Evolutionary conservation across 1,140 invertebrate species (phyloP), one percentile per base, ranked within the genome.

Genomic region (Caerostris darwini): DNA sequence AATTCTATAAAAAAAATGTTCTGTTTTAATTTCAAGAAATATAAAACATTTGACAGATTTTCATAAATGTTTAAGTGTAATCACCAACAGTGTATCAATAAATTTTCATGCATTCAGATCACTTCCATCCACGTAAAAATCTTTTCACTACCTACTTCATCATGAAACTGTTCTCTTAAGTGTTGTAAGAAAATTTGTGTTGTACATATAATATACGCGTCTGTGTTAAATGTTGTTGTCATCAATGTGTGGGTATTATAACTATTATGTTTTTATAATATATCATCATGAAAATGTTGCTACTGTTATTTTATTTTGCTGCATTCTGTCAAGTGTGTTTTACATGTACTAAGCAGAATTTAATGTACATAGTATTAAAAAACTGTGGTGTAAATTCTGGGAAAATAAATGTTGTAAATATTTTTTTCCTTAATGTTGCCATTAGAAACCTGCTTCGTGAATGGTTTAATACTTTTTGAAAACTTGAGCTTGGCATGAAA

Each of bases 371-470:
- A 88, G 34, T 64, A 83, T 77, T 17, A 83, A 83, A 57, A 12
- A 54, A 56, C 7, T 77, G 19, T 5, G 10, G 8, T 87, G 86
- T 88, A 64, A 53, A 88, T 67, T 88, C 12, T n/a, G 58, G 14
- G 3, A 53, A 71, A 64, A 87, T 87, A 8, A 88, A 34, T 88
- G 86, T 88, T 88, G 86, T 88, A 88, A 61, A 88, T 88, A 88
- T 17, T 67, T 88, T 17, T 54, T 88, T 88, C 34, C 10, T 77
- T 50, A 34, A 19, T 77, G 12, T 50, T 53, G 50, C 34, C 50
- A 77, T 77, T 77, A 67, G 14, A 77, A 77, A 34, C 53, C 53
- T 77, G 71, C 50, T 50, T 50, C 34, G 10, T 77, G 7, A 50
- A 50, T 50, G 12, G 12, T 10, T 77, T 77, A 12, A 77, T 77